Conservation (phyloP, 2,113 vertebrate genomes). For the Mastomys natalensis region DNA sequence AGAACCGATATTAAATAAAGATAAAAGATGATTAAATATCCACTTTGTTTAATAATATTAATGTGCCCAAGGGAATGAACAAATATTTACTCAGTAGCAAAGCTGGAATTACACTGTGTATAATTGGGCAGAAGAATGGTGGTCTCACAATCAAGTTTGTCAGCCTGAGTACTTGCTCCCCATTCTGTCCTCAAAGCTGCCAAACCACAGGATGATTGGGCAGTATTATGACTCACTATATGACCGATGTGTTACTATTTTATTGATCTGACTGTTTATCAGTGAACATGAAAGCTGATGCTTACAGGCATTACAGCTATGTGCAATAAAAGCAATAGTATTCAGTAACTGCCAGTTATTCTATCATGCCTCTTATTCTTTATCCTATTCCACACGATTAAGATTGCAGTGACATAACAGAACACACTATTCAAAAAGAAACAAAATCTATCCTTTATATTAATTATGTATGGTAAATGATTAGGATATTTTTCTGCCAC, state of each 20-base stretch:
- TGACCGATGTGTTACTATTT: background rate
- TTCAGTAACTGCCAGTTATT: background rate
- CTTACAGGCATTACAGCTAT: conserved; percentile 16
- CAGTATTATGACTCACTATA: background rate
- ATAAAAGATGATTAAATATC: background rate
- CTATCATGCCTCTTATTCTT: background rate
- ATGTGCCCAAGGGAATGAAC: background rate
- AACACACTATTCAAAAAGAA: background rate
- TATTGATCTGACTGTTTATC: background rate
- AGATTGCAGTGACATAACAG: conserved; percentile 6
- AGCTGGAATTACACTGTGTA: background rate
- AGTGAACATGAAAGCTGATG: background rate
- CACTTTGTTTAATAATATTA: background rate
- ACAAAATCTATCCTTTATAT: background rate
- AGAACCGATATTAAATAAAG: background rate
- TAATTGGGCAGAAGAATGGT: background rate
- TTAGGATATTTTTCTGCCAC: conserved; percentile 4
- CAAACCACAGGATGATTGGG: background rate
- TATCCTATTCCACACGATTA: background rate
- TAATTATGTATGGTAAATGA: background rate
- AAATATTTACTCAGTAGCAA: background rate
- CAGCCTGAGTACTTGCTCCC: background rate
- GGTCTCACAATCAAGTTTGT: background rate
- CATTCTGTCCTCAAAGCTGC: background rate
- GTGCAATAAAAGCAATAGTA: background rate